phyloP scores from a whole-genome alignment of 2,113 vertebrate species.

The Ivindomyrus marchei region DNA sequence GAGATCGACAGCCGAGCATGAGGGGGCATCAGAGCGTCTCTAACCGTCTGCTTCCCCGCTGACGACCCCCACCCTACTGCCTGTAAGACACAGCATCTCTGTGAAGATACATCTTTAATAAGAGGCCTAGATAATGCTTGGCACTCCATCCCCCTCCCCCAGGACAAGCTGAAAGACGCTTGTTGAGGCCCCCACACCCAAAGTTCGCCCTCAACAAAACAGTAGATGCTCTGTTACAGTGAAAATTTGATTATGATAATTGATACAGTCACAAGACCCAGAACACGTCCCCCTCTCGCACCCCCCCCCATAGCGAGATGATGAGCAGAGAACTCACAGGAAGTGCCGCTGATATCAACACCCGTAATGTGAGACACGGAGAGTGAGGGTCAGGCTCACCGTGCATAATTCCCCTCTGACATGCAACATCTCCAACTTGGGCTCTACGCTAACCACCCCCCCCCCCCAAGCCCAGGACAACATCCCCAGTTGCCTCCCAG shows the following conservation, averaged over 20 bases:
- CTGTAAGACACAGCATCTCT: neutral
- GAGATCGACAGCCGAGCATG: neutral
- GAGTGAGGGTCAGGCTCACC: too few species aligned
- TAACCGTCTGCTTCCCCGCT: neutral
- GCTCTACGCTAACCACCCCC: neutral
- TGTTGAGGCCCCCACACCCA: neutral
- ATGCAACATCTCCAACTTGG: neutral
- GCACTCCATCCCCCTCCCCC: neutral
- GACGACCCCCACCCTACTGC: neutral
- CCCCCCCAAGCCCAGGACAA: neutral
- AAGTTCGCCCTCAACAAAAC: neutral
- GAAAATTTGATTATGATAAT: neutral
- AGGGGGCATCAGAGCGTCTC: neutral
- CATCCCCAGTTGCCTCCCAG: too few species aligned
- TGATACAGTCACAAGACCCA: neutral
- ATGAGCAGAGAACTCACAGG: too few species aligned
- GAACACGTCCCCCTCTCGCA: neutral
- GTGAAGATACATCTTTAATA: neutral
- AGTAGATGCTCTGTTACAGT: neutral
- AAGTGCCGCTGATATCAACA: neutral
- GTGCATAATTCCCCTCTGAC: too few species aligned
- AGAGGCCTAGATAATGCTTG: neutral
- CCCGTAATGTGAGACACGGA: neutral
- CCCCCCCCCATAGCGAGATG: too few species aligned
- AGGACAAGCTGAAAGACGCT: neutral